phyloP scores from a whole-genome alignment of 1,140 invertebrate species.

The Teleogryllus occipitalis region DNA sequence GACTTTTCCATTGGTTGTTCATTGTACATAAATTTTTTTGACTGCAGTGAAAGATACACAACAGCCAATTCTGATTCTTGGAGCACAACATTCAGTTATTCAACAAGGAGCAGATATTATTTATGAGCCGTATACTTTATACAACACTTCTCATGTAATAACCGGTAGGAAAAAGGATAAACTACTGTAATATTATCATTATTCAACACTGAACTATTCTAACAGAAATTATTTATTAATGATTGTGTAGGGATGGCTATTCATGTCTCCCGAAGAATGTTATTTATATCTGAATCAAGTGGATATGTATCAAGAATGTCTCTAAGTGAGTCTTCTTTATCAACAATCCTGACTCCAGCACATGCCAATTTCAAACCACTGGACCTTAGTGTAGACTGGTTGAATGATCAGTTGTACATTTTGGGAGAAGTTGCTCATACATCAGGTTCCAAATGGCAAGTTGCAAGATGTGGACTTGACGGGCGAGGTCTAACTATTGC shows the following conservation, averaged over 20 bases:
- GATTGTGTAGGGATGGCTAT: conserved; percentile 59
- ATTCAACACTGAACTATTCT: background rate
- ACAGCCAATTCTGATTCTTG: conserved; percentile 62
- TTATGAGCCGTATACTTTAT: conserved; percentile 50
- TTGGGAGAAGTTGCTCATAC: conserved; percentile 52
- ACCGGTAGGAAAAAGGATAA: conserved; percentile 30
- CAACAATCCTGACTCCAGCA: conserved; percentile 46
- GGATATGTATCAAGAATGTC: conserved; percentile 50
- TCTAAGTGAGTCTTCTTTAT: conserved; percentile 34
- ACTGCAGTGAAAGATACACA: conserved; percentile 45
- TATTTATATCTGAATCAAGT: conserved; percentile 66
- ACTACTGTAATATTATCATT: background rate
- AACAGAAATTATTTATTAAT: background rate
- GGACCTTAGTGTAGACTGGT: conserved; percentile 76
- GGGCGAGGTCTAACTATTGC: conserved; percentile 57
- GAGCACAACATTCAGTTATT: conserved; percentile 56
- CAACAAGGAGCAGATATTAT: conserved; percentile 57
- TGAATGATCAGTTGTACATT: conserved; percentile 73
- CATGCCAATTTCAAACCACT: conserved; percentile 49
- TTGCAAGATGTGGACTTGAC: conserved; percentile 63
- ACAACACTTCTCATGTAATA: conserved; percentile 35
- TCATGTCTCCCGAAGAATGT: conserved; percentile 54
- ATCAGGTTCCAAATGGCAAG: conserved; percentile 31
- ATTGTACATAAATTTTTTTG: conserved; percentile 16
- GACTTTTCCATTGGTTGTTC: background rate